Conservation (phyloP, 2,888 invertebrate species). For the Glyphotaelius pellucidus region DNA sequence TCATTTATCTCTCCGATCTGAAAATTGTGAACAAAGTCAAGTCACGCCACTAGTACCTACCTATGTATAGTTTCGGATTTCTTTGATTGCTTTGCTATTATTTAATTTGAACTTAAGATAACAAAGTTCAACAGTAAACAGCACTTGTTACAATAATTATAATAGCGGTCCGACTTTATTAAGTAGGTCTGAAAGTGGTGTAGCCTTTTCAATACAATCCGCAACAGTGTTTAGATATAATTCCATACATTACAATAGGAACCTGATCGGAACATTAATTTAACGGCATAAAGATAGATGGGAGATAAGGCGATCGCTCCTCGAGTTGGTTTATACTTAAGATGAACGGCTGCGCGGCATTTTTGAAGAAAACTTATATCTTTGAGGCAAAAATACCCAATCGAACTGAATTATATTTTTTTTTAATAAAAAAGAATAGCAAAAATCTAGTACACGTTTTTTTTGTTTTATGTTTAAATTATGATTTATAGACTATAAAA, state of each 20-base stretch:
- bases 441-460: too few species aligned
- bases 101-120: neutral
- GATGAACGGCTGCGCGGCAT: too few species aligned
- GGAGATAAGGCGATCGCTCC: neutral
- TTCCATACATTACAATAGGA: slow-evolving; percentile 12
- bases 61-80: neutral
- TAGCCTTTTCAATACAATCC: slow-evolving; percentile 13
- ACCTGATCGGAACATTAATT: slow-evolving; percentile 17
- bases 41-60: neutral
- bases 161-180: neutral
- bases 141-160: neutral
- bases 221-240: slow-evolving; percentile 3
- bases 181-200: neutral
- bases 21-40: neutral
- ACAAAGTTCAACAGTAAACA: slow-evolving; percentile 2
- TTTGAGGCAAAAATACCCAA: too few species aligned
- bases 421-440: too few species aligned
- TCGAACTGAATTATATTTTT: too few species aligned
- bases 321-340: neutral
- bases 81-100: neutral
- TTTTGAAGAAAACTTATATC: too few species aligned
- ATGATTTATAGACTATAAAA: too few species aligned
- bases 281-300: slow-evolving; percentile 9
- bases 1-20: neutral
- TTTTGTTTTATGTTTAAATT: too few species aligned